Conservation (phyloP, 2,888 invertebrate species). For the Cataglyphis albicans region DNA sequence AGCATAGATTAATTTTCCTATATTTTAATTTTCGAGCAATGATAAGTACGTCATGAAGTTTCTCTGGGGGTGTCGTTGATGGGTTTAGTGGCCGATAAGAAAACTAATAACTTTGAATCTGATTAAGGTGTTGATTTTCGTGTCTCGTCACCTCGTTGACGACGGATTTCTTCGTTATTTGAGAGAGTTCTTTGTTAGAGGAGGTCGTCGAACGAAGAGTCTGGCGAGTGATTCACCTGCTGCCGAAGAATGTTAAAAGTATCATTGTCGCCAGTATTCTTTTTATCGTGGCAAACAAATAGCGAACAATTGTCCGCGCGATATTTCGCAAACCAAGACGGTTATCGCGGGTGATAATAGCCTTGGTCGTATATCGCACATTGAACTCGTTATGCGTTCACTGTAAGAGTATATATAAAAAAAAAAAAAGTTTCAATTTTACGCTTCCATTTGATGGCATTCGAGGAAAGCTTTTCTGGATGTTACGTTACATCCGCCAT, state of each 20-base stretch:
- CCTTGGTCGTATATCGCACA: conserved; percentile 13
- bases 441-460: not conserved
- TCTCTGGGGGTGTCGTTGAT: conserved; percentile 16
- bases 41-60: not conserved
- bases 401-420: not conserved
- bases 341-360: conserved; percentile 34
- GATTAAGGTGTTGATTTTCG: conserved; percentile 56
- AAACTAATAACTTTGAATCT: conserved; percentile 66
- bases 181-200: conserved; percentile 14
- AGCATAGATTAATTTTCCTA: not conserved
- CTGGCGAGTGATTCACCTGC: conserved; percentile 46
- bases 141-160: not conserved
- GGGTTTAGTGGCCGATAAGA: conserved; percentile 67
- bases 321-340: conserved; percentile 21
- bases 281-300: conserved; percentile 12
- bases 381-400: not conserved
- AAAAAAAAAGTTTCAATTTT: not conserved
- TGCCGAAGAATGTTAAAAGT: conserved; percentile 16
- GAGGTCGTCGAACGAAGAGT: conserved; percentile 39
- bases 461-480: not conserved
- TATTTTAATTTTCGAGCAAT: not conserved
- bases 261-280: not conserved
- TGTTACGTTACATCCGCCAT: conserved; percentile 1
- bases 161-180: conserved; percentile 39
- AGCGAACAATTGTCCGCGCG: conserved; percentile 15